Conservation (phyloP, 2,888 invertebrate genomes). For the Baccha elongata region DNA sequence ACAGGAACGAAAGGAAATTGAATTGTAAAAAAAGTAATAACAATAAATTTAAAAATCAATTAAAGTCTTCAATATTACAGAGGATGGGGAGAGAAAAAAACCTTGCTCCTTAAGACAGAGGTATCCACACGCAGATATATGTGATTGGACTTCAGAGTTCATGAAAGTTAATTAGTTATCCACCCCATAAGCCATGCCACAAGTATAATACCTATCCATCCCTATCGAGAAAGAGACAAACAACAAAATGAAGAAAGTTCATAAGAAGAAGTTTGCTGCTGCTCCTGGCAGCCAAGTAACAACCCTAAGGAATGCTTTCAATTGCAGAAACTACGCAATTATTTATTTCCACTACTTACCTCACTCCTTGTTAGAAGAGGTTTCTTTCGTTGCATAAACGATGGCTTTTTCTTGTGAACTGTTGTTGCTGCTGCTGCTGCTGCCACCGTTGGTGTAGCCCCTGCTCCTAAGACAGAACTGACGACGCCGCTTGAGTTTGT, state of each 20-base stretch:
- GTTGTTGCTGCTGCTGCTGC: slow-evolving; percentile 70
- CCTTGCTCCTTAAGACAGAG: not conserved
- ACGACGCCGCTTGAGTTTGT: slow-evolving; percentile 41
- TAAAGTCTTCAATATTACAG: slow-evolving; percentile 23
- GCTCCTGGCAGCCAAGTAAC: not conserved
- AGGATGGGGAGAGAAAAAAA: not conserved
- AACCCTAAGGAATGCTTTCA: slow-evolving; percentile 39
- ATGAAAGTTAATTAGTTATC: slow-evolving; percentile 61
- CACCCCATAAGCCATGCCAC: slow-evolving; percentile 7
- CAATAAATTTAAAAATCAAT: slow-evolving; percentile 62
- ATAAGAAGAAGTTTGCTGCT: not conserved
- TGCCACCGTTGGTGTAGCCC: slow-evolving; percentile 53
- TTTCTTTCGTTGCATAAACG: slow-evolving; percentile 81
- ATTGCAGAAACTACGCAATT: slow-evolving; percentile 48
- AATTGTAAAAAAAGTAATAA: slow-evolving; percentile 51
- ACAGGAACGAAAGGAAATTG: slow-evolving; percentile 16
- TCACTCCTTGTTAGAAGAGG: slow-evolving; percentile 82
- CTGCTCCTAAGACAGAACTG: slow-evolving; percentile 53
- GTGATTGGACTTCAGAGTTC: slow-evolving; percentile 36
- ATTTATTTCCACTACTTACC: slow-evolving; percentile 80
- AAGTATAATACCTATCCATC: not conserved
- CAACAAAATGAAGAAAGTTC: slow-evolving; percentile 20
- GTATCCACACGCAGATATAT: not conserved
- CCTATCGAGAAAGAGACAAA: not conserved
- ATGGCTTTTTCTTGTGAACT: slow-evolving; percentile 80